A percentile compares a stretch with the other conserved stretches of the same genome.
These are phyloP conservation scores for Naja naja DNA, from an alignment of 2,113 vertebrate species.

Conservation along the genomic window DNA sequence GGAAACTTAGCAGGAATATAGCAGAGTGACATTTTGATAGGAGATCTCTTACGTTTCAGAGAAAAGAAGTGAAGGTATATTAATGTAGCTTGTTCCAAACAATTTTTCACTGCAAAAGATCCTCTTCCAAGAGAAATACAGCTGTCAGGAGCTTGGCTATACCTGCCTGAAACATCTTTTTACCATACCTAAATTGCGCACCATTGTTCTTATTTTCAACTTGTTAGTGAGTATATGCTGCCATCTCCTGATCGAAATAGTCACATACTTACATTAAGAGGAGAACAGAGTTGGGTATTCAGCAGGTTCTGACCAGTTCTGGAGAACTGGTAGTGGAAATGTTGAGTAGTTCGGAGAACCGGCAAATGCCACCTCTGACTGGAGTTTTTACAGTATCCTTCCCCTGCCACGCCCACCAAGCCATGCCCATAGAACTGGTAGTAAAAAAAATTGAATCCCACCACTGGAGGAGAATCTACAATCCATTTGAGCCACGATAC, in stretches of 20 bases:
- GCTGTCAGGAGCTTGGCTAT: background rate
- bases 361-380: too few relatives aligned
- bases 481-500: too few relatives aligned
- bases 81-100: background rate
- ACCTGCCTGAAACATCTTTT: background rate
- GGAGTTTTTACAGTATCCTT: too few relatives aligned
- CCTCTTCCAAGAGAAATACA: background rate
- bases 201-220: background rate
- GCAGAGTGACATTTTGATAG: background rate
- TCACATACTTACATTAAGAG: background rate
- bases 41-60: background rate
- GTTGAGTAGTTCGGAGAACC: too few relatives aligned
- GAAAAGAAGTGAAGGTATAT: background rate
- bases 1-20: background rate
- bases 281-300: background rate
- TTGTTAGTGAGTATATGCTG: slow-evolving; percentile 34
- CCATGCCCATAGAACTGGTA: too few relatives aligned
- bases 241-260: slow-evolving; percentile 9
- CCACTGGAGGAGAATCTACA: too few relatives aligned
- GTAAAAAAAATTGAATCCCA: too few relatives aligned
- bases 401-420: too few relatives aligned
- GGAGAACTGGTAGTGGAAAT: too few relatives aligned
- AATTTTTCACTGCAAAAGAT: background rate
- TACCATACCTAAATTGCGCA: background rate
- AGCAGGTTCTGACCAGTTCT: too few relatives aligned